A percentile compares a stretch with the other conserved stretches of the same genome.
Evolutionary conservation across 2,113 vertebrate species (phyloP).

Genomic region (Diadophis punctatus): DNA sequence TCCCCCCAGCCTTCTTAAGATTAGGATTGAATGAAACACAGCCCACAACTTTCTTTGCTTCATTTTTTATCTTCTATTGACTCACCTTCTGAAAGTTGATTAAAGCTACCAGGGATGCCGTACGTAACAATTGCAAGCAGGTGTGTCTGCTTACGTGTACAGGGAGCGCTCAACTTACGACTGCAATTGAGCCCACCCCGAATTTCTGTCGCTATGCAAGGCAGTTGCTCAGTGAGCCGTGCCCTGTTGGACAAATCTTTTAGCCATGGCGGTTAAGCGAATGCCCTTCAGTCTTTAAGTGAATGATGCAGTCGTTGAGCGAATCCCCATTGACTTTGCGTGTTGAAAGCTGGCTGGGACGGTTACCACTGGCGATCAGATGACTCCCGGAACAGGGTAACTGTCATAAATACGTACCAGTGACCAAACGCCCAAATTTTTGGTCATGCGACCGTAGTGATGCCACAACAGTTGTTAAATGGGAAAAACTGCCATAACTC

Average conservation of each 20-base stretch:
- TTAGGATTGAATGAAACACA: not conserved
- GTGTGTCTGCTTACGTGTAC: not conserved
- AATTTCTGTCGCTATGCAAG: not conserved
- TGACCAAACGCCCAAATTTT: not conserved
- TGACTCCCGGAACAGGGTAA: too few species aligned
- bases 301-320: too few species aligned
- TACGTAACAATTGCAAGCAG: not conserved
- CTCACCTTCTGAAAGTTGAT: not conserved
- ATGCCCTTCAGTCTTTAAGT: not conserved
- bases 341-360: too few species aligned
- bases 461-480: not conserved
- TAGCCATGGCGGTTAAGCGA: not conserved
- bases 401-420: too few species aligned
- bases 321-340: not conserved
- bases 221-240: not conserved
- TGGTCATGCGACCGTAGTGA: not conserved
- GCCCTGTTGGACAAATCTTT: not conserved
- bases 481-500: too few species aligned
- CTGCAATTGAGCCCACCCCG: too few species aligned
- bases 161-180: not conserved
- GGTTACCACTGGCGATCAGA: rapidly evolving
- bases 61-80: not conserved
- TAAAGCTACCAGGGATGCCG: not conserved
- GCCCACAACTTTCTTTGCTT: not conserved
- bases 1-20: not conserved